Evolutionary conservation across 2,888 invertebrate genomes (phyloP).

Genomic region (Archaeoteleia sp.): DNA sequence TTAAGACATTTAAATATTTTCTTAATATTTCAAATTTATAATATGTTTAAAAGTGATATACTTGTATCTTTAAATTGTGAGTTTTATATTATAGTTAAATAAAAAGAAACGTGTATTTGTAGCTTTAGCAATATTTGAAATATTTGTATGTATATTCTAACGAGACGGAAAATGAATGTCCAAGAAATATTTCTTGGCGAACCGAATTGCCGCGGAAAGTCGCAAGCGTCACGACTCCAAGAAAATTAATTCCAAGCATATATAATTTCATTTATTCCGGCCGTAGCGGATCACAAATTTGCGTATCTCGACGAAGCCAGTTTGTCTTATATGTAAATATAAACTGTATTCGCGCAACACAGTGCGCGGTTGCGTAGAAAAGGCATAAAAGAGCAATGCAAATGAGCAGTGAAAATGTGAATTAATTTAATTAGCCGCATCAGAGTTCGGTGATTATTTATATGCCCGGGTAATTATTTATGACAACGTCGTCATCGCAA

Average conservation of each 20-base stretch:
- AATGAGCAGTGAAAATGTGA: slow-evolving; percentile 46
- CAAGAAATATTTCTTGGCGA: slow-evolving; percentile 21
- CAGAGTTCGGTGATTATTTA: no score
- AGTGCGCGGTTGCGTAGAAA: slow-evolving; percentile 31
- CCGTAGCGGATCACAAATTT: slow-evolving; percentile 47
- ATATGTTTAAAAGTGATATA: no score
- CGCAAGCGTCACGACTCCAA: slow-evolving; percentile 34
- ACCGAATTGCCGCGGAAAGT: slow-evolving; percentile 20
- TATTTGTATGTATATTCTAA: background rate
- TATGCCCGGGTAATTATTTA: no score
- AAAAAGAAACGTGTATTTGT: no score
- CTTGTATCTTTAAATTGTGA: no score
- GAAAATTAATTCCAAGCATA: slow-evolving; percentile 59
- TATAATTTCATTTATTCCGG: slow-evolving; percentile 58
- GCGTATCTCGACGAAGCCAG: slow-evolving; percentile 45
- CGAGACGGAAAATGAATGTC: no score
- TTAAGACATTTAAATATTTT: no score
- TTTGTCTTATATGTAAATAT: slow-evolving; percentile 51
- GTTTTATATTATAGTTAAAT: no score
- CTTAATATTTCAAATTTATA: no score
- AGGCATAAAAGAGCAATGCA: slow-evolving; percentile 41
- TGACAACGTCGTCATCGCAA: no score
- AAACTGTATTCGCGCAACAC: slow-evolving; percentile 31
- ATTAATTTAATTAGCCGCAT: slow-evolving; percentile 46
- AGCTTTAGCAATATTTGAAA: no score